Base-by-base conservation (phyloP, 1,140 invertebrate species). In the Magallana ariakensis region DNA sequence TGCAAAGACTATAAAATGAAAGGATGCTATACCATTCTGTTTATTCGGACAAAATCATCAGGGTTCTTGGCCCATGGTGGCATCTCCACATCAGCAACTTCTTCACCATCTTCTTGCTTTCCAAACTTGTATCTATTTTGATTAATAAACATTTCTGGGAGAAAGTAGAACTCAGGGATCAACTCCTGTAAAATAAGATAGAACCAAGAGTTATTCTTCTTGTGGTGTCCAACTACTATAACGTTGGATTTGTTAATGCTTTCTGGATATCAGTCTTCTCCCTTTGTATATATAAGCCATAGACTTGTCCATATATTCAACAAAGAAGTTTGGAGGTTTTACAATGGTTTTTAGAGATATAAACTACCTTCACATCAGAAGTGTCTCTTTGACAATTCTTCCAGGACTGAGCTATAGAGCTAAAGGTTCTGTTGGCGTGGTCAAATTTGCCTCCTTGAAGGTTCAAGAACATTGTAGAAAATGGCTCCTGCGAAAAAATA, bases 391-490 rank as follows among this genome's bases (percentile, higher is more conserved):
- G 99, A 93, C 98, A 99, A 94, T 99, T 99, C 95, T 99, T 99
- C 99, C 99, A 99, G 5, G 98, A 97, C 26, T 99, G 95, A 0
- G 97, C 96, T 3, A 99, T 96, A 0, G 98, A 99, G 9, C 97
- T 98, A 95, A 99, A 99, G 11, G 99, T 96, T 87, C 99, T 95
- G 94, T 99, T 98, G 0, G 99, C 98, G 95, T 99, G 98, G 94
- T 99, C 99, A 95, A 99, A 99, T 94, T 99, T 99, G 33, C 98
- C 99, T 83, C 98, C 98, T 96, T 99, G 99, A n/a, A 99, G 96
- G 16, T 98, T 97, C 89, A 99, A 95, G 95, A 99, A 99, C 97
- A 99, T 98, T 6, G 98, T 98, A 1, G 99, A 99, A 95, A 99
- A 99, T 0, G 99, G 99, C 95, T 99, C 99, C 97, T 98, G 93